Evolutionary conservation across 2,797 vertebrate species (phyloP).

Genomic region (Cottoperca gobio): DNA sequence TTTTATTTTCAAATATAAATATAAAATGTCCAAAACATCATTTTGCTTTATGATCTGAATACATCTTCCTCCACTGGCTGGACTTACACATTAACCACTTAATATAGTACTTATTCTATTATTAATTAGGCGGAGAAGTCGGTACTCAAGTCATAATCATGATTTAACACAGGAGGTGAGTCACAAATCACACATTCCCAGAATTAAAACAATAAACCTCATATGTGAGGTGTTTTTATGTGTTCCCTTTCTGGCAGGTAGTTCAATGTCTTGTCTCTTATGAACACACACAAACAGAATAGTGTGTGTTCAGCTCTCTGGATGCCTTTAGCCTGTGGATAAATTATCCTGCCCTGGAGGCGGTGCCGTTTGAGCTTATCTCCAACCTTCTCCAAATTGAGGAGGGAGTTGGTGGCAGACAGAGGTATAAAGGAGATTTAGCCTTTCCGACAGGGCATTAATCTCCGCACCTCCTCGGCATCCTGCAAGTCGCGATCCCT

Average conservation of each 20-base stretch:
- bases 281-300: conserved; percentile 15
- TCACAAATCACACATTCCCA: neutral
- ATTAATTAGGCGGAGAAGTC: conserved; percentile 7
- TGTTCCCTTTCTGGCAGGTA: neutral
- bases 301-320: conserved; percentile 24
- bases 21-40: neutral
- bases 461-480: conserved; percentile 67
- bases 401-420: conserved; percentile 78
- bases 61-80: neutral
- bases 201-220: neutral
- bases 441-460: conserved; percentile 72
- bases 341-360: conserved; percentile 71
- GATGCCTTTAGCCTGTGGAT: conserved; percentile 69
- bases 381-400: conserved; percentile 80
- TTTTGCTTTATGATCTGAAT: neutral
- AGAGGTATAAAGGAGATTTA: conserved; percentile 80
- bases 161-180: neutral
- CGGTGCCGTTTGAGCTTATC: conserved; percentile 61
- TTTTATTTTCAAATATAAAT: no score
- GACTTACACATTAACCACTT: conserved; percentile 5
- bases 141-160: neutral
- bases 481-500: conserved; percentile 51
- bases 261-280: neutral
- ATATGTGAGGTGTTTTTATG: neutral
- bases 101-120: neutral